phyloP scores from a whole-genome alignment of 2,797 vertebrate species.

The Trachops cirrhosus region DNA sequence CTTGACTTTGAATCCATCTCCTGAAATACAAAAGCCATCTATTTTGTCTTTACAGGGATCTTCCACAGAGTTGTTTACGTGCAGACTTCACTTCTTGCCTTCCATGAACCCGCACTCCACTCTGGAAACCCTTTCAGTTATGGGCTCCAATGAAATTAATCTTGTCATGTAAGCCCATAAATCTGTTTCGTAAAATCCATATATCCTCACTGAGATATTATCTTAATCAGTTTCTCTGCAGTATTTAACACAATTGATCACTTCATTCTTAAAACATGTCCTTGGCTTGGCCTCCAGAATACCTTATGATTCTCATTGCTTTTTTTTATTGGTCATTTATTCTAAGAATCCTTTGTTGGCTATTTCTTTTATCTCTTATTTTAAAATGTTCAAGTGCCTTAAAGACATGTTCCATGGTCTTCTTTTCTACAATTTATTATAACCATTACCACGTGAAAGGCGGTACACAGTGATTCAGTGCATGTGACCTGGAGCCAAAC shows the following conservation, averaged over 20 bases:
- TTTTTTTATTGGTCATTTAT: background rate
- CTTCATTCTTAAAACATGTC: background rate
- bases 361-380: background rate
- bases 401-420: background rate
- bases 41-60: background rate
- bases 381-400: background rate
- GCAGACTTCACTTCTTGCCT: background rate
- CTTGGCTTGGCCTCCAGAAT: background rate
- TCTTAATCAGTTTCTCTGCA: background rate
- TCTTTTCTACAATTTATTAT: background rate
- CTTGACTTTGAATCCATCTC: background rate
- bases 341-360: background rate
- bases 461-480: background rate
- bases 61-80: background rate
- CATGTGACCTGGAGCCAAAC: background rate
- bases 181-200: background rate
- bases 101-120: background rate
- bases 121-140: background rate
- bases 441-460: background rate
- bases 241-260: background rate
- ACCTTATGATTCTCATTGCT: background rate
- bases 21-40: background rate
- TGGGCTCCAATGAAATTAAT: background rate
- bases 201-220: background rate
- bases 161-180: background rate